These are phyloP conservation scores for Drosophila helvetica DNA, from an alignment of 2,888 invertebrate species.

Conservation along the genomic window DNA sequence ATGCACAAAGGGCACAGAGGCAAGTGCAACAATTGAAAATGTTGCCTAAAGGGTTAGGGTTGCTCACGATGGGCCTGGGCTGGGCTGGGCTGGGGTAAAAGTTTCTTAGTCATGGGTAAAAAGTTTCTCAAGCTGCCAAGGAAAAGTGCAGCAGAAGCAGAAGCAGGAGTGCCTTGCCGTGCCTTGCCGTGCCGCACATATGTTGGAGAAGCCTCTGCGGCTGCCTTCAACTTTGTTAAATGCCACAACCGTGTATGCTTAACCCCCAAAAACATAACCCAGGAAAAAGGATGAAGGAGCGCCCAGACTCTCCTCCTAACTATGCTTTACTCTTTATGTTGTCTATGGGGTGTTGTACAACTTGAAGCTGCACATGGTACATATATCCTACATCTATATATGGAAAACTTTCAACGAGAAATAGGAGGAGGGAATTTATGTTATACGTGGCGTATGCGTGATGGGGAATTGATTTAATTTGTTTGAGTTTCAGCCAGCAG, in stretches of 20 bases:
- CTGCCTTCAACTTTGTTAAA: slow-evolving; percentile 61
- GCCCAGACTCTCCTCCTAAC: slow-evolving; percentile 28
- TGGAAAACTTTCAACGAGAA: not conserved
- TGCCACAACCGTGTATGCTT: slow-evolving; percentile 48
- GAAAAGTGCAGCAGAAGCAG: slow-evolving; percentile 51
- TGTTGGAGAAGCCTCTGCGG: slow-evolving; percentile 52
- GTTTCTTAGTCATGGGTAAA: slow-evolving; percentile 48
- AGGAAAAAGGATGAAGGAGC: slow-evolving; percentile 1
- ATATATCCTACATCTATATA: slow-evolving; percentile 11
- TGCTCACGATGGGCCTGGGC: slow-evolving; percentile 1
- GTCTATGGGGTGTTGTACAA: slow-evolving; percentile 40
- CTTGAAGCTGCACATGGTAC: slow-evolving; percentile 18
- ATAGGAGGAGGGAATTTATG: slow-evolving; percentile 9
- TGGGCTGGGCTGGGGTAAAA: slow-evolving; percentile 28
- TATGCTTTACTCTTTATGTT: slow-evolving; percentile 44
- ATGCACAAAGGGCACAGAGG: not conserved
- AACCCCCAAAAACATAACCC: slow-evolving; percentile 41
- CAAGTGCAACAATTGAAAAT: slow-evolving; percentile 61
- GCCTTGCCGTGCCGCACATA: slow-evolving; percentile 36
- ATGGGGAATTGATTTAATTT: slow-evolving; percentile 48
- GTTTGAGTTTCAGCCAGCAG: slow-evolving; percentile 25
- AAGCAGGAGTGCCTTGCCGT: slow-evolving; percentile 9
- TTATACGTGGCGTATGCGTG: slow-evolving; percentile 38
- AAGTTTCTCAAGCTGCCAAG: slow-evolving; percentile 48
- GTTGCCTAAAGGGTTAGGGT: slow-evolving; percentile 9